Evolutionary conservation across 2,888 invertebrate species (phyloP).

Genomic region (Leucophenga montana): DNA sequence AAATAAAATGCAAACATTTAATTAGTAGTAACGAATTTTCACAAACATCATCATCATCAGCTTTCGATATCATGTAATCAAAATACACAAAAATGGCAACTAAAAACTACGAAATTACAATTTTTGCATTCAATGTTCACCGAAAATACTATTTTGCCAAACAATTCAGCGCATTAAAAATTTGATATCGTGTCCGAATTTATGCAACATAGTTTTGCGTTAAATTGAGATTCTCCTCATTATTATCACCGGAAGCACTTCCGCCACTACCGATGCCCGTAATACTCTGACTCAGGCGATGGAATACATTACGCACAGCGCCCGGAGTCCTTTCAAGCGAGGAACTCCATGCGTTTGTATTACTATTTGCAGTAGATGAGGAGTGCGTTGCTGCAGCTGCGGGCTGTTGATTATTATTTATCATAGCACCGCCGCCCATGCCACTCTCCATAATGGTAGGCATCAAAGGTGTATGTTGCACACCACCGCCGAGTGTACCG

Average conservation of each 20-base stretch:
- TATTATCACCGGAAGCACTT: constrained; percentile 20
- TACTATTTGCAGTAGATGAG: constrained; percentile 2
- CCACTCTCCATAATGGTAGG: constrained; percentile 72
- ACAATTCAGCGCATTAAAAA: constrained; percentile 3
- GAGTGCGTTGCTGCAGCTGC: constrained; percentile 18
- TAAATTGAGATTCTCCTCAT: constrained; percentile 70
- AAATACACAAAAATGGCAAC: too few species aligned
- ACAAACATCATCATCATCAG: too few species aligned
- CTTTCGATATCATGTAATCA: too few species aligned
- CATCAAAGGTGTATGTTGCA: constrained; percentile 61
- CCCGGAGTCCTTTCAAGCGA: constrained; percentile 62
- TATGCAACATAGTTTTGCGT: constrained; percentile 65
- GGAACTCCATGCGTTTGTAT: constrained; percentile 52
- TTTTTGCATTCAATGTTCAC: not conserved
- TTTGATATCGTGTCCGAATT: not conserved
- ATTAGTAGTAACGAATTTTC: too few species aligned
- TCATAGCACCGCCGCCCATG: constrained; percentile 45
- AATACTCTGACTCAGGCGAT: constrained; percentile 61
- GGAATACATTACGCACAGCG: constrained; percentile 68
- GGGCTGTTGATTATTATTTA: constrained; percentile 42
- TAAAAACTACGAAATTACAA: not conserved
- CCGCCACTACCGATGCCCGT: constrained; percentile 44
- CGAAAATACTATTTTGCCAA: not conserved
- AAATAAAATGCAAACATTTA: too few species aligned
- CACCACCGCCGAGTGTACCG: constrained; percentile 30